These are phyloP conservation scores for Mycetomoellerius zeteki DNA, from an alignment of 1,140 invertebrate species.

Conservation along the genomic window DNA sequence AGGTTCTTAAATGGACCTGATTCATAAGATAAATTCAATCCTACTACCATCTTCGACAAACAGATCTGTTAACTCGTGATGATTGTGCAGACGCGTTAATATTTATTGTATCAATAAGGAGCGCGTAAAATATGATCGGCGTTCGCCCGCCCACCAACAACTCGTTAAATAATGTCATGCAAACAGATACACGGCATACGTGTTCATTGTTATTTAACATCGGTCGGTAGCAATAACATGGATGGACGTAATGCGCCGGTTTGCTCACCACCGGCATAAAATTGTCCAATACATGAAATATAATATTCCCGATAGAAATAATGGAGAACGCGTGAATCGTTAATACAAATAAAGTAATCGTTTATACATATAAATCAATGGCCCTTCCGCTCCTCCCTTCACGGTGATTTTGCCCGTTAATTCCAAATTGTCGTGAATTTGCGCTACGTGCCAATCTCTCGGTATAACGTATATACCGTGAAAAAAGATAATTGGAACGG, in stretches of 20 bases:
- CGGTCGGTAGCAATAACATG: slow-evolving; percentile 65
- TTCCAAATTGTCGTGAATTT: slow-evolving; percentile 49
- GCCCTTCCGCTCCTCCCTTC: slow-evolving; percentile 13
- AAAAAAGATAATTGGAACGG: slow-evolving; percentile 38
- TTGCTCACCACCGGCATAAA: slow-evolving; percentile 37
- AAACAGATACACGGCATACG: slow-evolving; percentile 64
- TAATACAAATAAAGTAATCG: slow-evolving; percentile 56
- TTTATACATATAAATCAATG: slow-evolving; percentile 43
- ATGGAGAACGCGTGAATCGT: slow-evolving; percentile 59
- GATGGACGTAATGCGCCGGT: slow-evolving; percentile 66
- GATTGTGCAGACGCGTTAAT: slow-evolving; percentile 75
- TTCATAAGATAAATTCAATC: background rate
- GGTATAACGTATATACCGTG: background rate
- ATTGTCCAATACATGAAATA: slow-evolving; percentile 67
- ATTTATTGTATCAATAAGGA: slow-evolving; percentile 74
- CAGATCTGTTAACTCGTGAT: slow-evolving; percentile 72
- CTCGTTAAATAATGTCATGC: slow-evolving; percentile 52
- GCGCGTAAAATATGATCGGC: slow-evolving; percentile 46
- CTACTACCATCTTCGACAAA: slow-evolving; percentile 49
- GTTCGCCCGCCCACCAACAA: slow-evolving; percentile 12
- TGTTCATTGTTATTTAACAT: slow-evolving; percentile 75
- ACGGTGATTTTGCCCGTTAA: slow-evolving; percentile 23
- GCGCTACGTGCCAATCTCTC: slow-evolving; percentile 7
- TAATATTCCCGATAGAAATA: slow-evolving; percentile 63
- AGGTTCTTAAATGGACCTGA: background rate